phyloP scores from a whole-genome alignment of 2,888 invertebrate genomes.

The Megalurothrips usitatus region DNA sequence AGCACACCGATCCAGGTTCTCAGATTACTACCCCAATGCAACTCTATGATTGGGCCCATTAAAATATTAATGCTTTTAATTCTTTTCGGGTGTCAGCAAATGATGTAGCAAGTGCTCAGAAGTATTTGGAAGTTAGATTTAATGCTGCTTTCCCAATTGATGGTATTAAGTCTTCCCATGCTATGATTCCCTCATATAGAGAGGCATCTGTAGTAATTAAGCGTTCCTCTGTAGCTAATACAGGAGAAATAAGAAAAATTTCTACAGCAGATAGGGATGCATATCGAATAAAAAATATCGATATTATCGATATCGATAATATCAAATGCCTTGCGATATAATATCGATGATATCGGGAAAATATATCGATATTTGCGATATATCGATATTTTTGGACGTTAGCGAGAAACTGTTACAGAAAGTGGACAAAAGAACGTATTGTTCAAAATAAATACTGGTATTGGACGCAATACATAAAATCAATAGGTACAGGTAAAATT shows the following conservation, averaged over 20 bases:
- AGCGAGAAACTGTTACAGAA: too few relatives aligned
- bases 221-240: not conserved
- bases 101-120: not conserved
- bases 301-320: too few relatives aligned
- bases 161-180: not conserved
- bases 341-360: too few relatives aligned
- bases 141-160: not conserved
- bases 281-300: too few relatives aligned
- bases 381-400: too few relatives aligned
- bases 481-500: too few relatives aligned
- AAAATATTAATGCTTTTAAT: not conserved
- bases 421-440: too few relatives aligned
- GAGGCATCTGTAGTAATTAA: not conserved
- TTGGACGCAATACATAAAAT: too few relatives aligned
- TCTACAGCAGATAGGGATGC: not conserved
- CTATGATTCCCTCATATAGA: not conserved
- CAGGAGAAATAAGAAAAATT: not conserved
- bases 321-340: too few relatives aligned
- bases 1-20: not conserved
- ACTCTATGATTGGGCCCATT: not conserved
- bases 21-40: not conserved
- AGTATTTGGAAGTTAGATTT: not conserved
- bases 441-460: too few relatives aligned
- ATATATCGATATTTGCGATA: too few relatives aligned
- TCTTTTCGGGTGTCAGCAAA: not conserved